A percentile compares a stretch with the other conserved stretches of the same genome.
These are phyloP conservation scores for Drosophila willistoni DNA, from an alignment of 1,140 invertebrate species.

Conservation along the genomic window DNA sequence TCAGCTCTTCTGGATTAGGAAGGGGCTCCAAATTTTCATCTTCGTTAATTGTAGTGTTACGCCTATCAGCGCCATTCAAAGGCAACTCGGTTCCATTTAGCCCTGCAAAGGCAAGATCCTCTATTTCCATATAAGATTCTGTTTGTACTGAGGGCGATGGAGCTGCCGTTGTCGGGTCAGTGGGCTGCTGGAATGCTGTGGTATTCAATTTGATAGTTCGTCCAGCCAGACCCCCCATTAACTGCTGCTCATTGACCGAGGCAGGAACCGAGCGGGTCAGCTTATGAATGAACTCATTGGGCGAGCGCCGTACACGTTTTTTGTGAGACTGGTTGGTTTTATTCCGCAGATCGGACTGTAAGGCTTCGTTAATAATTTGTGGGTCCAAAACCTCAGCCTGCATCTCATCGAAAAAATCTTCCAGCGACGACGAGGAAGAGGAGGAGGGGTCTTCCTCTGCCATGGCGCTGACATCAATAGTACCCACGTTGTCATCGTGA, in stretches of 20 bases:
- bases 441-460: constrained; percentile 6
- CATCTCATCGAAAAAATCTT: constrained; percentile 73
- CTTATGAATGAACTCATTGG: constrained; percentile 73
- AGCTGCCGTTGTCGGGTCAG: constrained; percentile 8
- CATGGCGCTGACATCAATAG: constrained; percentile 44
- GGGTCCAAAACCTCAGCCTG: constrained; percentile 71
- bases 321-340: neutral
- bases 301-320: constrained; percentile 51
- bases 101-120: constrained; percentile 73
- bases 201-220: constrained; percentile 71
- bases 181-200: constrained; percentile 65
- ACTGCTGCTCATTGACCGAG: constrained; percentile 65
- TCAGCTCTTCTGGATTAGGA: constrained; percentile 76
- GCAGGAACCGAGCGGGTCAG: constrained; percentile 67
- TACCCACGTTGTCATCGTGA: constrained; percentile 61
- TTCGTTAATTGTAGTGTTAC: constrained; percentile 38
- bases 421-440: constrained; percentile 26
- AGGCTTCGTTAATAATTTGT: constrained; percentile 73
- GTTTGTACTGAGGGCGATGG: constrained; percentile 11
- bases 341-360: constrained; percentile 31
- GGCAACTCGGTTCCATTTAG: constrained; percentile 70
- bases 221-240: constrained; percentile 56
- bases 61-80: constrained; percentile 47
- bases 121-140: constrained; percentile 62
- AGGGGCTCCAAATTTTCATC: constrained; percentile 50